These are phyloP conservation scores for Mamestra configurata DNA, from an alignment of 1,140 invertebrate genomes.

Conservation along the genomic window DNA sequence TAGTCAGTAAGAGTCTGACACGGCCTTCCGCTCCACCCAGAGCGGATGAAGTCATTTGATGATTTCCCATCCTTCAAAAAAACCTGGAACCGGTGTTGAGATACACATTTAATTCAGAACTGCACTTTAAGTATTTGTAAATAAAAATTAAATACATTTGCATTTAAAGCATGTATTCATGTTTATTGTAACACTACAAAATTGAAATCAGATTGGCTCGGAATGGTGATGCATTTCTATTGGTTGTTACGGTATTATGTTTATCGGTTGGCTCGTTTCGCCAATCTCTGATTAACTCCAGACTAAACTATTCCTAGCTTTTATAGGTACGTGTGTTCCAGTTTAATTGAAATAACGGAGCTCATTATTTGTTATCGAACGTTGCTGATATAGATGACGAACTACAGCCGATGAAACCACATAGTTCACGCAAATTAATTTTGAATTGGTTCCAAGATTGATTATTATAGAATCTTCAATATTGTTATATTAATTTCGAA, in stretches of 20 bases:
- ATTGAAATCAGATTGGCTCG: slow-evolving; percentile 28
- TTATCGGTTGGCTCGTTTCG: neutral
- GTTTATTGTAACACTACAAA: slow-evolving; percentile 2
- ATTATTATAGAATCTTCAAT: slow-evolving; percentile 4
- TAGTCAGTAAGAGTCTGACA: neutral
- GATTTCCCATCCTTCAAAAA: too few relatives aligned
- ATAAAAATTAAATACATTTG: slow-evolving; percentile 9
- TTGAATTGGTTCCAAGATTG: slow-evolving; percentile 15
- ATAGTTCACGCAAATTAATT: slow-evolving; percentile 26
- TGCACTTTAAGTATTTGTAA: neutral
- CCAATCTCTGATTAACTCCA: slow-evolving; percentile 25
- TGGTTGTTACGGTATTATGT: slow-evolving; percentile 10
- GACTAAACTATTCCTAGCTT: slow-evolving; percentile 21
- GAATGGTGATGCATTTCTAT: slow-evolving; percentile 6
- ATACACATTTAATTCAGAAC: neutral
- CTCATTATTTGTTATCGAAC: slow-evolving; percentile 19
- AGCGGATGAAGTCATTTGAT: too few relatives aligned
- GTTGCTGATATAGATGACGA: slow-evolving; percentile 9
- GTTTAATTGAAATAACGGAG: slow-evolving; percentile 3
- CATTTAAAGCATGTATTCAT: slow-evolving; percentile 4
- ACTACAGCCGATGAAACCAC: slow-evolving; percentile 2
- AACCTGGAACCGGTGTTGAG: too few relatives aligned
- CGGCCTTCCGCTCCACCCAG: too few relatives aligned
- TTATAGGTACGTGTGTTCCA: neutral
- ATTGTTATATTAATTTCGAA: neutral